These are phyloP conservation scores for Protosalanx chinensis DNA, from an alignment of 2,797 vertebrate genomes.

Conservation along the genomic window DNA sequence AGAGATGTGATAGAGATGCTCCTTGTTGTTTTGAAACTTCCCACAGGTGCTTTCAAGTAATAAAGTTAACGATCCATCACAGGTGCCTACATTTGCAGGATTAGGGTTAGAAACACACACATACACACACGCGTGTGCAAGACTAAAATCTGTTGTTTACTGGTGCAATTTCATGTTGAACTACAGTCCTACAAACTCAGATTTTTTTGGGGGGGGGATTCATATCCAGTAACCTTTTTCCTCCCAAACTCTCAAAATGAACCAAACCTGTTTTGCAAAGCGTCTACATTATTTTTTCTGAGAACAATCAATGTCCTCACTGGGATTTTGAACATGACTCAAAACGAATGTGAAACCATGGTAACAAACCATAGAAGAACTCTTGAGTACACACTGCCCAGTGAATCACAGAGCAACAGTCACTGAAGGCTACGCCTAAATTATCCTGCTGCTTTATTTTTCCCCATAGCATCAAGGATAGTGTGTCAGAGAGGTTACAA, in stretches of 20 bases:
- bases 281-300: conserved; percentile 37
- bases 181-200: no score
- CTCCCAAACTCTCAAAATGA: not conserved
- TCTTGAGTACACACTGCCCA: conserved; percentile 9
- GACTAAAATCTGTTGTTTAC: no score
- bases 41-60: conserved; percentile 35
- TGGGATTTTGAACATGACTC: conserved; percentile 42
- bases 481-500: not conserved
- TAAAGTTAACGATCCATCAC: conserved; percentile 48
- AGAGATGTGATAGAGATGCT: conserved; percentile 28
- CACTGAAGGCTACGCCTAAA: conserved; percentile 40
- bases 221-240: not conserved
- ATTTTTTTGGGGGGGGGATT: conserved; percentile 7
- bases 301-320: conserved; percentile 46
- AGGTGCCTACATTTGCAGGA: conserved; percentile 19
- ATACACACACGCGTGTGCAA: not conserved
- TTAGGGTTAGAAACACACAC: conserved; percentile 1
- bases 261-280: conserved; percentile 11
- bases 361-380: conserved; percentile 56
- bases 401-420: conserved; percentile 55
- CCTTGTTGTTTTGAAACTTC: conserved; percentile 50
- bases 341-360: conserved; percentile 62
- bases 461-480: conserved; percentile 12
- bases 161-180: no score
- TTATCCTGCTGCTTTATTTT: conserved; percentile 27